Evolutionary conservation across 1,140 invertebrate species (phyloP).

Genomic region (Heterodera carotae): DNA sequence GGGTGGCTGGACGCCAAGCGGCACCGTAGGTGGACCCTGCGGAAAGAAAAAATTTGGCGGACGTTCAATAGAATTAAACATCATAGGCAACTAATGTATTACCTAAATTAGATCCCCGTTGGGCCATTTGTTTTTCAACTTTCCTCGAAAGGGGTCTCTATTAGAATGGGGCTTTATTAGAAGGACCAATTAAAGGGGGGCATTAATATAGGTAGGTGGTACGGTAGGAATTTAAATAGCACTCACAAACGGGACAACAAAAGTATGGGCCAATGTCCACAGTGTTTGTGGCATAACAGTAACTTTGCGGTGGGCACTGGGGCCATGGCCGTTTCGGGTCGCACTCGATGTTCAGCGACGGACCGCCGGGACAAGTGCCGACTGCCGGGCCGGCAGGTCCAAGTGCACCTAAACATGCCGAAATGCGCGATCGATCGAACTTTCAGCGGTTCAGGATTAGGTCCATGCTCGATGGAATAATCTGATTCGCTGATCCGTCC

Average conservation of each 20-base stretch:
- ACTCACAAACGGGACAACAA: conserved; percentile 65
- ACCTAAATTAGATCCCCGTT: too few relatives aligned
- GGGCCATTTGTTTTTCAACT: too few relatives aligned
- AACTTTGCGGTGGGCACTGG: conserved; percentile 64
- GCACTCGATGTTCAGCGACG: conserved; percentile 64
- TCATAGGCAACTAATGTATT: too few relatives aligned
- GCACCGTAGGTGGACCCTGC: conserved; percentile 64
- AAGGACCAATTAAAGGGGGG: too few relatives aligned
- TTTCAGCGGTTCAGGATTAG: too few relatives aligned
- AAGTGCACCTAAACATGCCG: conserved; percentile 12
- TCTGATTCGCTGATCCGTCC: too few relatives aligned
- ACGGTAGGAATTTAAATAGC: too few relatives aligned
- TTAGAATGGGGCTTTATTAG: too few relatives aligned
- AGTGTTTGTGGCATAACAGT: conserved; percentile 65
- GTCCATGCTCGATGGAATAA: too few relatives aligned
- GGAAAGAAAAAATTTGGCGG: conserved; percentile 3
- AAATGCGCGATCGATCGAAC: too few relatives aligned
- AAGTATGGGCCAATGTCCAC: conserved; percentile 65
- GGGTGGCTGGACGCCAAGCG: conserved; percentile 63
- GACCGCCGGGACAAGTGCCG: conserved; percentile 59
- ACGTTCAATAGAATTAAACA: neutral
- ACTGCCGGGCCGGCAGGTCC: conserved; percentile 4
- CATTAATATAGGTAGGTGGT: too few relatives aligned
- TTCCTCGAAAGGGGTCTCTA: too few relatives aligned
- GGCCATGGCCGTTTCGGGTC: conserved; percentile 66